These are phyloP conservation scores for Dipodomys spectabilis DNA, from an alignment of 2,113 vertebrate genomes.

Conservation along the genomic window DNA sequence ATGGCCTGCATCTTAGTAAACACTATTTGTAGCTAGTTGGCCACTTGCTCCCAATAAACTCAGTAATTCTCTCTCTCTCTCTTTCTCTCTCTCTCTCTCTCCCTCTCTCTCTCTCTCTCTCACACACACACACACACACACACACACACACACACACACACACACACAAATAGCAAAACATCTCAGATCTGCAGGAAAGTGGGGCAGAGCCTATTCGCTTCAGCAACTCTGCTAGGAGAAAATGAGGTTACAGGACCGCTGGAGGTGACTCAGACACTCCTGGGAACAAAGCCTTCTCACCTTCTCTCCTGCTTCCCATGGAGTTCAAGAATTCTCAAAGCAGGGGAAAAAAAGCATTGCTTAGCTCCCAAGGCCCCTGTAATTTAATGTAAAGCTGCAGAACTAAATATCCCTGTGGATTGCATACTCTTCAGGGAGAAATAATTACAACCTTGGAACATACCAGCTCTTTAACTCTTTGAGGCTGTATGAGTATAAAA, in stretches of 20 bases:
- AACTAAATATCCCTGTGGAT: neutral
- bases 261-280: neutral
- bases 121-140: too few species aligned
- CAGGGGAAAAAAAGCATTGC: neutral
- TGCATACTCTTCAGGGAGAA: neutral
- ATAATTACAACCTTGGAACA: neutral
- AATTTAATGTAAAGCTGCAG: neutral
- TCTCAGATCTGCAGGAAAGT: slow-evolving; percentile 27
- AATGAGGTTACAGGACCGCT: slow-evolving; percentile 40
- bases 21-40: neutral
- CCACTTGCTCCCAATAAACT: neutral
- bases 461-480: slow-evolving; percentile 21
- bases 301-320: neutral
- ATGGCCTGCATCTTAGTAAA: neutral
- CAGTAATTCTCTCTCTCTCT: neutral
- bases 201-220: neutral
- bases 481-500: neutral
- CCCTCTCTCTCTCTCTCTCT: too few species aligned
- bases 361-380: neutral
- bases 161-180: neutral
- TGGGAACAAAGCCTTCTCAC: neutral
- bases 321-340: neutral
- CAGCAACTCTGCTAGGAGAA: neutral
- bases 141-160: neutral
- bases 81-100: too few species aligned